Percentiles rank a stretch among this genome's conserved stretches.
Conservation (phyloP, 2,113 vertebrate species). For the Vireo altiloquus region DNA sequence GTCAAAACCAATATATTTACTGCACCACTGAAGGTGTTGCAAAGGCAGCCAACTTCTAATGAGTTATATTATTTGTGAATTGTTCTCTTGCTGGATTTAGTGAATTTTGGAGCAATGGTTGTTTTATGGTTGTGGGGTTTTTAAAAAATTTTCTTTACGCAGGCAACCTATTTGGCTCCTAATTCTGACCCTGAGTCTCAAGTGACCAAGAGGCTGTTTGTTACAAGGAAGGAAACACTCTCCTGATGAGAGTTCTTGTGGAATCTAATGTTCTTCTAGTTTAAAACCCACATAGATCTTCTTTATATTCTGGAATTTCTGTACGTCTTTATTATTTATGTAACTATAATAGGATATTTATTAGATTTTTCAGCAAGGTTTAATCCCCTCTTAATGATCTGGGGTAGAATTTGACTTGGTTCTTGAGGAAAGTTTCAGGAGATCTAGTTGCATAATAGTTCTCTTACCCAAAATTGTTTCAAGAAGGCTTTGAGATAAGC, state of each 20-base stretch:
- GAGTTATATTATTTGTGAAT: neutral
- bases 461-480: neutral
- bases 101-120: neutral
- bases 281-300: neutral
- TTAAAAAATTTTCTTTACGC: neutral
- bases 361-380: neutral
- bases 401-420: neutral
- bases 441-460: neutral
- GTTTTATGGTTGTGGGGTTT: neutral
- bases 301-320: neutral
- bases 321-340: neutral
- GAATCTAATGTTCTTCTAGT: neutral
- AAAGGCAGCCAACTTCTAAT: neutral
- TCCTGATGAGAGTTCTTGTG: neutral
- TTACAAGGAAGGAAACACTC: neutral
- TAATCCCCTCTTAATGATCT: neutral
- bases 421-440: neutral
- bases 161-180: neutral
- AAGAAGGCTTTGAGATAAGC: neutral
- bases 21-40: neutral
- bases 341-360: neutral
- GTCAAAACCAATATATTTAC: neutral
- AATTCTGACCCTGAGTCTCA: neutral
- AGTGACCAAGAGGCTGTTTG: neutral
- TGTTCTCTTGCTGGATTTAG: neutral